Base-by-base conservation (phyloP, 1,140 invertebrate genomes). In the Archivesica marissinica region DNA sequence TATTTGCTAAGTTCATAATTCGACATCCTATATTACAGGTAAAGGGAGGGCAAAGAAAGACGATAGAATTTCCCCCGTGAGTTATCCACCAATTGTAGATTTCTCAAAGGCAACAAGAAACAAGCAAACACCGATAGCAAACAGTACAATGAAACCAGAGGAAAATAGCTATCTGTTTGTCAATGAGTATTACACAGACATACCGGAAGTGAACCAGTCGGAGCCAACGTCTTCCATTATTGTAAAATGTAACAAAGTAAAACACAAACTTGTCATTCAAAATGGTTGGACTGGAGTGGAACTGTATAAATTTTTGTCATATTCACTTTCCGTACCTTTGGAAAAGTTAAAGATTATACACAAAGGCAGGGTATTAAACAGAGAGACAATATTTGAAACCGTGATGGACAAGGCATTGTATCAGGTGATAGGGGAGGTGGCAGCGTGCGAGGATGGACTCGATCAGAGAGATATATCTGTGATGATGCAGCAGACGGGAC, bases 341-440 rank as follows among this genome's bases (percentile, higher is more conserved):
- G 84, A 91, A 75, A 91, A 88, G 23, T 54, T 92, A 52, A 90
- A 90, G 59, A 47, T 91, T 7, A 92, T 92, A 86, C 88, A 90
- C 64, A 90, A 92, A 88, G 91, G 91, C 15, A 92, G 89, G 56
- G 64, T 89, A 11, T 61, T 91, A 30, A 87, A 59, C 20, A 25
- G 9, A n/a, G 87, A 87, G 11, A 88, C 47, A 23, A 86, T 92
- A 11, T 68, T 38, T 35, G 84, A 85, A 33, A 84, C 68, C 15
- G 28, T 91, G 17, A 72, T 66, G 38, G 77, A 89, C 23, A 91
- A 89, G 72, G 90, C 89, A 30, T 47, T 91, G 33, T 91, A 91
- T 38, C 91, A 91, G 68, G 90, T 88, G 72, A 79, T 92, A 52
- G 91, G 91, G 44, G 91, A 92, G 70, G 78, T 82, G 28, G 87